A percentile compares a stretch with the other conserved stretches of the same genome.
phyloP scores from a whole-genome alignment of 2,797 vertebrate genomes.

The Eleutherodactylus coqui region DNA sequence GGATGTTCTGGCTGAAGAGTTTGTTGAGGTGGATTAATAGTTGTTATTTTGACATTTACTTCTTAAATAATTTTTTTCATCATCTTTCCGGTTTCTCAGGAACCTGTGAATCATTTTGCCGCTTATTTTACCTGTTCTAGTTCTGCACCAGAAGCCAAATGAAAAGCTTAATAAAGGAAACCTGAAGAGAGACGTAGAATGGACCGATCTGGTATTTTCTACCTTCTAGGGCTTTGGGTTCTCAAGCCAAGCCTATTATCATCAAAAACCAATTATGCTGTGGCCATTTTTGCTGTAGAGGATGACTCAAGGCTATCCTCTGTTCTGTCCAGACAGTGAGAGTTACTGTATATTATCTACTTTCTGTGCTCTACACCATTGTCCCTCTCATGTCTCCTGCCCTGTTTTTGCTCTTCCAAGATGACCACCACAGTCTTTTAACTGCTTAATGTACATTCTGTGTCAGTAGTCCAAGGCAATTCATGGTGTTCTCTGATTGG shows the following conservation, averaged over 20 bases:
- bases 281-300: background rate
- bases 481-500: too few relatives aligned
- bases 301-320: background rate
- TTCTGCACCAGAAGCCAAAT: background rate
- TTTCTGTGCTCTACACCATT: too few relatives aligned
- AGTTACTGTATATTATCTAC: too few relatives aligned
- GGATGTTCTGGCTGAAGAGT: constrained; percentile 12
- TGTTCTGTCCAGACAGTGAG: too few relatives aligned
- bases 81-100: background rate
- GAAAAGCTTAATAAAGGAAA: background rate
- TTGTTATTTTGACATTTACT: constrained; percentile 33
- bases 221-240: background rate
- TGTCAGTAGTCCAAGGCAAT: too few relatives aligned
- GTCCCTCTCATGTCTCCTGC: too few relatives aligned
- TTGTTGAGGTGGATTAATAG: constrained; percentile 7
- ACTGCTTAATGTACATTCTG: too few relatives aligned
- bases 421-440: too few relatives aligned
- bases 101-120: background rate
- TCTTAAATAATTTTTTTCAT: constrained; percentile 5
- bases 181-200: background rate
- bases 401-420: too few relatives aligned
- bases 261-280: background rate
- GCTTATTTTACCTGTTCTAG: background rate
- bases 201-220: too few relatives aligned
- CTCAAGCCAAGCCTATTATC: background rate